phyloP scores from a whole-genome alignment of 2,113 vertebrate species.

The Albula goreensis region DNA sequence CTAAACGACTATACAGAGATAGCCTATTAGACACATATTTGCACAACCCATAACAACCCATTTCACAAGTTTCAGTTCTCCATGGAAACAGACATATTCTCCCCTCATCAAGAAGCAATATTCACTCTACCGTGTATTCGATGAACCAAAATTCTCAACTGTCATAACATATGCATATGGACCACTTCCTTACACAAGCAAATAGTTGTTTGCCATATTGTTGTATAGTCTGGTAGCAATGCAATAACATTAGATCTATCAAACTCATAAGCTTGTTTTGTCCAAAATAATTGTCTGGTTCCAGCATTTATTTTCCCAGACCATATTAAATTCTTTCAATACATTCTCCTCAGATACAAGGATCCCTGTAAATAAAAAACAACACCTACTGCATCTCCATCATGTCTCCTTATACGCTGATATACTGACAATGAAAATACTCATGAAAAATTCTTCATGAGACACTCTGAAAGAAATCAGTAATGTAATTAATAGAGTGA shows the following conservation, averaged over 20 bases:
- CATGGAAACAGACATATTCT: not conserved
- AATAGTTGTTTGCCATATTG: not conserved
- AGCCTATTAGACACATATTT: not conserved
- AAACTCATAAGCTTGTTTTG: not conserved
- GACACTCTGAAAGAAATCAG: not conserved
- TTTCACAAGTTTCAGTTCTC: not conserved
- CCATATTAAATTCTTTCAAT: not conserved
- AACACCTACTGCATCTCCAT: not conserved
- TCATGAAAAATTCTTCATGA: not conserved
- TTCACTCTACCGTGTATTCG: not conserved
- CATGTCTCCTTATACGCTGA: not conserved
- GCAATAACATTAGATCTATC: not conserved
- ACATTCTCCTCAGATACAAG: not conserved
- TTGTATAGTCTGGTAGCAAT: not conserved
- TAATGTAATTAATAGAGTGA: not conserved
- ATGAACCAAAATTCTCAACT: not conserved
- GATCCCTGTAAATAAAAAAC: not conserved
- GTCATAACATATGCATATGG: too few relatives aligned
- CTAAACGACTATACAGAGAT: not conserved
- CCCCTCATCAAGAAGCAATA: not conserved
- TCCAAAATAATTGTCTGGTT: not conserved
- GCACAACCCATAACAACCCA: too few relatives aligned
- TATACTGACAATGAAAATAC: not conserved
- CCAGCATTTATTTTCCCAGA: not conserved
- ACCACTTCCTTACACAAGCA: too few relatives aligned